Percentiles rank a stretch among this genome's conserved stretches.
These are phyloP conservation scores for Lamproptera curius DNA, from an alignment of 2,888 invertebrate genomes.

Conservation along the genomic window DNA sequence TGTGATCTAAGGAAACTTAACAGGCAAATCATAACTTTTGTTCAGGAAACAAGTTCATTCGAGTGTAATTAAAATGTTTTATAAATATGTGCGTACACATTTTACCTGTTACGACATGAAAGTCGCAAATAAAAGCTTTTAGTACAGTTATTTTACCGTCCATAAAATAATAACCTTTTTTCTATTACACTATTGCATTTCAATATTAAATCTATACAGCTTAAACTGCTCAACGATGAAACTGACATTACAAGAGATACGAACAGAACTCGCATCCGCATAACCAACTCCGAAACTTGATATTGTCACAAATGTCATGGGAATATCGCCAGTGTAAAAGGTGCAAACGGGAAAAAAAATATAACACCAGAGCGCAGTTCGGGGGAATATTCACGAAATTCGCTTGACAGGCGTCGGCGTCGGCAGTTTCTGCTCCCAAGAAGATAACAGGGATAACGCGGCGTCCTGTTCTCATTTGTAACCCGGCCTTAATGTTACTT, in stretches of 20 bases:
- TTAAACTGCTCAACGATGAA: too few relatives aligned
- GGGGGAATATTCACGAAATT: constrained; percentile 30
- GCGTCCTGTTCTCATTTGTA: constrained; percentile 63
- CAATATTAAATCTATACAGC: too few relatives aligned
- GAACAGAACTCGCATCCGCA: constrained; percentile 19
- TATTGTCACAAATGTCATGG: constrained; percentile 37
- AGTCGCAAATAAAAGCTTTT: too few relatives aligned
- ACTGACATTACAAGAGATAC: neutral
- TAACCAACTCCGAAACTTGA: constrained; percentile 40
- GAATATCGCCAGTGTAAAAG: constrained; percentile 24
- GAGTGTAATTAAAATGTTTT: too few relatives aligned
- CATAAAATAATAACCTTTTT: too few relatives aligned
- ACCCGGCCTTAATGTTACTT: constrained; percentile 62
- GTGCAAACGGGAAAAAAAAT: constrained; percentile 16
- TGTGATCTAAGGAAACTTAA: too few relatives aligned
- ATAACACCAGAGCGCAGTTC: constrained; percentile 20
- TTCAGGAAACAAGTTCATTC: too few relatives aligned
- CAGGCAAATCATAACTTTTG: too few relatives aligned
- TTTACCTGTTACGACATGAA: too few relatives aligned
- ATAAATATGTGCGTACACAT: too few relatives aligned
- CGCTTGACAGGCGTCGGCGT: constrained; percentile 23
- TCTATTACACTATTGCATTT: too few relatives aligned
- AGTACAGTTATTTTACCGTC: too few relatives aligned
- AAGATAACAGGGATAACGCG: constrained; percentile 52
- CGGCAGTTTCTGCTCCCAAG: constrained; percentile 44